Conservation (phyloP, 2,888 invertebrate species). For the Metalampra italica region DNA sequence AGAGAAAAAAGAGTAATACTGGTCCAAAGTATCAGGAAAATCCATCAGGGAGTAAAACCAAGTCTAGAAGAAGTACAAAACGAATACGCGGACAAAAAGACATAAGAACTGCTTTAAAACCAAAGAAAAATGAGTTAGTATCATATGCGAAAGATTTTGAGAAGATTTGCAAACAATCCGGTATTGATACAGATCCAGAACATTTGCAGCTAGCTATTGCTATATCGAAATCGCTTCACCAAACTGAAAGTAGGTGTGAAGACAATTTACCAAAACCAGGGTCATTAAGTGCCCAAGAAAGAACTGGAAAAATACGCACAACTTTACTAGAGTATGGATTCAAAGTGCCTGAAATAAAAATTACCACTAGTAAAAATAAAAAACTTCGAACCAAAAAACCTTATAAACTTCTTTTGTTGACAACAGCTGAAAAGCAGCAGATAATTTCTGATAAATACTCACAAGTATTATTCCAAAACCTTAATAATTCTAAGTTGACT, state of each 20-base stretch:
- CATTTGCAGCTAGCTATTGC: slow-evolving; percentile 83
- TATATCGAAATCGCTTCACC: slow-evolving; percentile 78
- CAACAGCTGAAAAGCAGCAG: slow-evolving; percentile 47
- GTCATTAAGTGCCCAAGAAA: slow-evolving; percentile 38
- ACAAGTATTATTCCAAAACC: slow-evolving; percentile 45
- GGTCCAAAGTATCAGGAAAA: slow-evolving; percentile 41
- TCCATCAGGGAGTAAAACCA: slow-evolving; percentile 22
- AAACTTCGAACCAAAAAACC: slow-evolving; percentile 35
- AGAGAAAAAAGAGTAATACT: slow-evolving; percentile 40
- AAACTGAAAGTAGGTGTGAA: slow-evolving; percentile 14
- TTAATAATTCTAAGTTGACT: slow-evolving; percentile 22
- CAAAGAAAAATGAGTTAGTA: slow-evolving; percentile 54
- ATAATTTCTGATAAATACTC: slow-evolving; percentile 52
- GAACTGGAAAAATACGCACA: slow-evolving; percentile 56
- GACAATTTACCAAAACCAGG: slow-evolving; percentile 14
- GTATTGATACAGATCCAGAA: slow-evolving; percentile 79
- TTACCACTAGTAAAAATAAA: slow-evolving; percentile 25
- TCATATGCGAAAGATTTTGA: slow-evolving; percentile 61
- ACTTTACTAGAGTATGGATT: slow-evolving; percentile 82
- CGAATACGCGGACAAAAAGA: slow-evolving; percentile 55
- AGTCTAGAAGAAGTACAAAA: slow-evolving; percentile 35
- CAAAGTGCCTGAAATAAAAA: slow-evolving; percentile 54
- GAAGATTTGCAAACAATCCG: slow-evolving; percentile 57
- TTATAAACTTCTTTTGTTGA: slow-evolving; percentile 45
- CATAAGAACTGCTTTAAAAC: slow-evolving; percentile 52